These are phyloP conservation scores for Zapus hudsonius DNA, from an alignment of 2,113 vertebrate genomes.

Conservation along the genomic window DNA sequence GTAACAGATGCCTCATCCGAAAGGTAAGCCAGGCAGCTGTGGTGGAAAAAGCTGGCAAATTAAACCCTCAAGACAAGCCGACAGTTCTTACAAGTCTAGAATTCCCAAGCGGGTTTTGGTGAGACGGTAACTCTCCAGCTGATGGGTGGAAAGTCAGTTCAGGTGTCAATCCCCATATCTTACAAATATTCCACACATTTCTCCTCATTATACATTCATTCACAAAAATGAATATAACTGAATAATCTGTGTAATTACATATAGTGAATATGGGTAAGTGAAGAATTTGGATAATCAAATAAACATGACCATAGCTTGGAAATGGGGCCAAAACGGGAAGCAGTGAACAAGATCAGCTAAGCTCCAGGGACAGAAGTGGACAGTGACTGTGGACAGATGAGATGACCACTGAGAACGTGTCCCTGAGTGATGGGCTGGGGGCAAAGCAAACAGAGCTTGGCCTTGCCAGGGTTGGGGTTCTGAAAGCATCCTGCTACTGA, in stretches of 20 bases:
- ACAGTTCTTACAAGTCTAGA: neutral
- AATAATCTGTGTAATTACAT: too few species aligned
- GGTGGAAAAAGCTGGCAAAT: neutral
- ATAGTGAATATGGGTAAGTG: neutral
- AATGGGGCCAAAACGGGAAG: neutral
- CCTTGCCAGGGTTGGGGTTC: too few species aligned
- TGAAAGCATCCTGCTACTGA: neutral
- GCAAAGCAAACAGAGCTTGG: neutral
- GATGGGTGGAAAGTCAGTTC: too few species aligned
- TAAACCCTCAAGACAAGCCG: neutral
- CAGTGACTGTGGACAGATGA: too few species aligned
- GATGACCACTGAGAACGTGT: neutral
- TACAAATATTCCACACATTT: too few species aligned
- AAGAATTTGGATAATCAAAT: conserved; percentile 4
- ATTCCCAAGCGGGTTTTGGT: neutral
- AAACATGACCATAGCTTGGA: neutral
- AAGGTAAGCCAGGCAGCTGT: neutral
- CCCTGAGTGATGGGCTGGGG: neutral
- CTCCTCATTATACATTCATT: neutral
- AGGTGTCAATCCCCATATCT: too few species aligned
- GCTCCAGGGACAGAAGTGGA: neutral
- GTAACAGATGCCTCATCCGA: too few species aligned
- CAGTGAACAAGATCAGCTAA: neutral
- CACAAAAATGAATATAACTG: neutral
- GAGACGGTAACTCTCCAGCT: neutral